phyloP scores from a whole-genome alignment of 2,888 invertebrate species.

The Parelbella ahira region DNA sequence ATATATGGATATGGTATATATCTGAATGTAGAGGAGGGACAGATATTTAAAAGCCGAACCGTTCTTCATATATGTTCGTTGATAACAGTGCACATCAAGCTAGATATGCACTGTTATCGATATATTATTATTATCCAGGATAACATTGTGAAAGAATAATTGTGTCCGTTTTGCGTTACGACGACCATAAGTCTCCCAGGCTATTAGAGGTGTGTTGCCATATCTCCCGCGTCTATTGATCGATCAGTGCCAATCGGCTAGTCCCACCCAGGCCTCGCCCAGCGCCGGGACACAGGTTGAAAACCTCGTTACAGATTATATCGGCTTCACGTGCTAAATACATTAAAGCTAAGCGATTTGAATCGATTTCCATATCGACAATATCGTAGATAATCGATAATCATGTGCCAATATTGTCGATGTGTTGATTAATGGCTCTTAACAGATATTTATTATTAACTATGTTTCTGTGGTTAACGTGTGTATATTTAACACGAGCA shows the following conservation, averaged over 20 bases:
- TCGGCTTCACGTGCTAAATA: constrained; percentile 10
- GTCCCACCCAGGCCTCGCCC: constrained; percentile 2
- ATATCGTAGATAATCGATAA: constrained; percentile 21
- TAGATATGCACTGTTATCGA: no score
- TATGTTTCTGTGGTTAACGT: neutral
- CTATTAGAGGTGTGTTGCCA: constrained; percentile 4
- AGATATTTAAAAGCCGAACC: no score
- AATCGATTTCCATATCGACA: constrained; percentile 16
- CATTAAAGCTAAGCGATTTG: constrained; percentile 6
- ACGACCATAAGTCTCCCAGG: constrained; percentile 3
- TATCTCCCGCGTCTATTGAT: constrained; percentile 11
- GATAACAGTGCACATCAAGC: no score
- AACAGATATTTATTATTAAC: constrained; percentile 2
- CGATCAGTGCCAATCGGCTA: constrained; percentile 9
- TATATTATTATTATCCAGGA: no score
- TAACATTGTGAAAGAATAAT: constrained; percentile 7
- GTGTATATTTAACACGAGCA: no score
- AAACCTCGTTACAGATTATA: constrained; percentile 21
- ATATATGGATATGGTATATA: no score
- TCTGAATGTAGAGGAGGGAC: no score
- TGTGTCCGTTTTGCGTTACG: constrained; percentile 6
- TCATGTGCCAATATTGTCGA: constrained; percentile 18
- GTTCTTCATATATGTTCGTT: no score
- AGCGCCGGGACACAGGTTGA: neutral
- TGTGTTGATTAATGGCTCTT: constrained; percentile 11